Evolutionary conservation across 2,888 invertebrate genomes (phyloP).

Genomic region (Steinernema hermaphroditum): DNA sequence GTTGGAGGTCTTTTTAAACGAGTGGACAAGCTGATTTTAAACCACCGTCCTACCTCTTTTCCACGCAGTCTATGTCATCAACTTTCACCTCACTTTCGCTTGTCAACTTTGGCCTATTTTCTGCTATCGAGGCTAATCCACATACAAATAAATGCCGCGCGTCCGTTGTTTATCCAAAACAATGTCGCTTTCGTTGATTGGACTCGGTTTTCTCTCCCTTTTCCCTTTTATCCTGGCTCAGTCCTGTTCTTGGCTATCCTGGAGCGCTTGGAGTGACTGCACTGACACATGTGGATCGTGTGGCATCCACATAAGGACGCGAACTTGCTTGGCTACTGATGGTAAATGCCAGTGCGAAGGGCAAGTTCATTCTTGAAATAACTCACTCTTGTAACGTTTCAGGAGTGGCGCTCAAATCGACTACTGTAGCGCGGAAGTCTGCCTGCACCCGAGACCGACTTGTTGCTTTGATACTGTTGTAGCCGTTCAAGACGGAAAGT

Average conservation of each 20-base stretch:
- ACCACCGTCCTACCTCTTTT: no score
- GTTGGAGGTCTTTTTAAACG: no score
- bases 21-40: no score
- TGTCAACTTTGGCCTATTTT: no score
- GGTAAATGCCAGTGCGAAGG: conserved; percentile 44
- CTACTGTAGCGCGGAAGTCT: conserved; percentile 50
- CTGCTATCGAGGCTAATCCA: no score
- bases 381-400: conserved; percentile 23
- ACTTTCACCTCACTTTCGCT: no score
- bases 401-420: conserved; percentile 45
- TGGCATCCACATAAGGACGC: conserved; percentile 47
- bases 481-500: neutral
- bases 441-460: conserved; percentile 45
- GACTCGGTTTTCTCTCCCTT: no score
- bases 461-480: conserved; percentile 39
- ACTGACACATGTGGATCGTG: conserved; percentile 54
- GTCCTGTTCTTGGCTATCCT: conserved; percentile 42
- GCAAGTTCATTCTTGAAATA: conserved; percentile 32
- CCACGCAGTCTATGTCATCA: no score
- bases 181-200: no score
- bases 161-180: no score
- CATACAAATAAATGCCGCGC: no score
- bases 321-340: conserved; percentile 46
- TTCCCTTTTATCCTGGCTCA: no score
- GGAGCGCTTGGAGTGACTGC: conserved; percentile 52